A percentile compares a stretch with the other conserved stretches of the same genome.
These are phyloP conservation scores for Danio kyathit DNA, from an alignment of 2,797 vertebrate species.

Conservation along the genomic window DNA sequence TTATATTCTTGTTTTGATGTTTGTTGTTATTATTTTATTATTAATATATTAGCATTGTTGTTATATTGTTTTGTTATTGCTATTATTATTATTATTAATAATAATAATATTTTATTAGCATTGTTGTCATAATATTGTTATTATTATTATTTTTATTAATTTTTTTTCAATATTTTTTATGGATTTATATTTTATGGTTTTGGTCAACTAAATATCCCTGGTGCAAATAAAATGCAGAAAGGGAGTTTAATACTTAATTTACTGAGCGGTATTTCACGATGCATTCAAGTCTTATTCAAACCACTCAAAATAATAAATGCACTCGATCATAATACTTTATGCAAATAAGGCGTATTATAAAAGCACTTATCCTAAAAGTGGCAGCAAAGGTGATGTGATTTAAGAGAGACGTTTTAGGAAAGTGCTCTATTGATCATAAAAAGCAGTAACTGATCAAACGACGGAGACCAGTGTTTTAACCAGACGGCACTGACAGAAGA, in stretches of 20 bases:
- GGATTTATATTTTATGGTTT: no score
- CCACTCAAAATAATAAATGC: background rate
- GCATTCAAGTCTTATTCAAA: background rate
- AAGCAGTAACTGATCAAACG: background rate
- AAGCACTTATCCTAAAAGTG: background rate
- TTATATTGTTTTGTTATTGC: no score
- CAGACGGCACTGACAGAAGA: background rate
- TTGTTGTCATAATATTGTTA: no score
- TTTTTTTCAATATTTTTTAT: no score
- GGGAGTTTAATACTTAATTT: background rate
- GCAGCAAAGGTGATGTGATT: background rate
- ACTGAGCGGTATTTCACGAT: background rate
- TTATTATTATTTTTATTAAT: no score
- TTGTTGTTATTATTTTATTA: no score
- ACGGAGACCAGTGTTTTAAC: background rate
- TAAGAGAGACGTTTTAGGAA: background rate
- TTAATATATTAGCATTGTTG: no score
- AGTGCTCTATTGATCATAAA: slow-evolving; percentile 6
- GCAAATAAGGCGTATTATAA: background rate
- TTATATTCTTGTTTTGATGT: no score
- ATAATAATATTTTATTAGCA: no score
- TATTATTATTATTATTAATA: no score
- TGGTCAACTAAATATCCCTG: background rate
- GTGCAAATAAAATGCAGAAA: no score
- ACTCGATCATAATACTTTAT: background rate